Evolutionary conservation across 2,797 vertebrate genomes (phyloP).

Genomic region (Loriculus beryllinus): DNA sequence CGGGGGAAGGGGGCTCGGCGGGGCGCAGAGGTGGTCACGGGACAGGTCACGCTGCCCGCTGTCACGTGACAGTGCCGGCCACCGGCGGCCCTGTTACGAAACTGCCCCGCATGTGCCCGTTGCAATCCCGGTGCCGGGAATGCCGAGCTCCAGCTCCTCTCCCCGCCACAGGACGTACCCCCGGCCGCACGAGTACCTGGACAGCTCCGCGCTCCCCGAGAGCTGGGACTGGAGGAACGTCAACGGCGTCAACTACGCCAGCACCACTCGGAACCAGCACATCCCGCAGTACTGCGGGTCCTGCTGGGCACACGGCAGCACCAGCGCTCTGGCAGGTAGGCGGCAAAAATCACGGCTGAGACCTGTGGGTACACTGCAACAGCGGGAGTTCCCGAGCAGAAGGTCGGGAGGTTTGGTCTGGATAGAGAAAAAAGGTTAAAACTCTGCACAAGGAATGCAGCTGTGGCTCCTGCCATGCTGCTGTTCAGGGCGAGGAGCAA

Average conservation of each 20-base stretch:
- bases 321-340: constrained; percentile 91
- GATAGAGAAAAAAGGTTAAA: background rate
- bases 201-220: constrained; percentile 76
- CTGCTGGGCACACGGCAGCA: constrained; percentile 96
- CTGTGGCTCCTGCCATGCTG: background rate
- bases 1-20: background rate
- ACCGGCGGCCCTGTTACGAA: background rate
- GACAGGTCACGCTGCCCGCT: background rate
- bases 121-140: background rate
- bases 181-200: constrained; percentile 85
- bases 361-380: background rate
- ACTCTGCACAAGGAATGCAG: background rate
- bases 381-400: background rate
- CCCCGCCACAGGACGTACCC: constrained; percentile 73
- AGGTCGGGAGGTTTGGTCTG: background rate
- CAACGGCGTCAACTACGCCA: constrained; percentile 85
- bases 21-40: background rate
- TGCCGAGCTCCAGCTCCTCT: rapidly evolving
- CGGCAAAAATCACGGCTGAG: rapidly evolving
- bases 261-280: constrained; percentile 94
- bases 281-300: constrained; percentile 98
- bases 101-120: no score
- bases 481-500: background rate
- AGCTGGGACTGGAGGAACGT: constrained; percentile 93
- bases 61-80: background rate